These are phyloP conservation scores for Seriola quinqueradiata DNA, from an alignment of 2,113 vertebrate species.

Conservation along the genomic window DNA sequence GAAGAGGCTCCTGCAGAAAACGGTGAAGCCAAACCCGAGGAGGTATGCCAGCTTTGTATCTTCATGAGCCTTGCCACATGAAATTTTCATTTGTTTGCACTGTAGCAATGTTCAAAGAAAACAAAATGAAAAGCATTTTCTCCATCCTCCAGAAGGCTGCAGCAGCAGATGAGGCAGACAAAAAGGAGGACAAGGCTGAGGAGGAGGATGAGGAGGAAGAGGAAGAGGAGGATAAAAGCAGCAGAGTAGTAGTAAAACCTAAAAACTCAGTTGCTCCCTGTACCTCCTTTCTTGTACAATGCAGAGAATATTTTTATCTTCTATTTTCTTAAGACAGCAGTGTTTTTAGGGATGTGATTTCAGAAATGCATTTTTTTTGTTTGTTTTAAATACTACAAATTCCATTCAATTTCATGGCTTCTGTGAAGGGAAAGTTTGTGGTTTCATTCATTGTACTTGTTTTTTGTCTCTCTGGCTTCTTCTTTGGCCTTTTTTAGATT, in stretches of 20 bases:
- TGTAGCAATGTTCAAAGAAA: neutral
- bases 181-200: conserved; percentile 67
- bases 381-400: conserved; percentile 65
- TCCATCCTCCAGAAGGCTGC: conserved; percentile 79
- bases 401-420: conserved; percentile 61
- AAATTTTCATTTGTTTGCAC: neutral
- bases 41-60: conserved; percentile 34
- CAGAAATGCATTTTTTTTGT: conserved; percentile 80
- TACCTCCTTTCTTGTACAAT: conserved; percentile 95
- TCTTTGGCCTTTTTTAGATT: conserved; percentile 59
- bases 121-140: neutral
- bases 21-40: conserved; percentile 86
- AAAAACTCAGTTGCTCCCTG: conserved; percentile 80
- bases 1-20: conserved; percentile 90
- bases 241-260: conserved; percentile 81
- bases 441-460: conserved; percentile 38
- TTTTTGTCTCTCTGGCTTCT: conserved; percentile 46
- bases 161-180: conserved; percentile 81
- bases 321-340: conserved; percentile 94
- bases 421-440: conserved; percentile 65
- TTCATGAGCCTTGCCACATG: neutral
- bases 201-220: conserved; percentile 57
- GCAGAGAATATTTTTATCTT: conserved; percentile 99
- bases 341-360: conserved; percentile 91
- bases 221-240: conserved; percentile 81